A percentile compares a stretch with the other conserved stretches of the same genome.
These are phyloP conservation scores for Microchrysa polita DNA, from an alignment of 2,888 invertebrate genomes.

Conservation along the genomic window DNA sequence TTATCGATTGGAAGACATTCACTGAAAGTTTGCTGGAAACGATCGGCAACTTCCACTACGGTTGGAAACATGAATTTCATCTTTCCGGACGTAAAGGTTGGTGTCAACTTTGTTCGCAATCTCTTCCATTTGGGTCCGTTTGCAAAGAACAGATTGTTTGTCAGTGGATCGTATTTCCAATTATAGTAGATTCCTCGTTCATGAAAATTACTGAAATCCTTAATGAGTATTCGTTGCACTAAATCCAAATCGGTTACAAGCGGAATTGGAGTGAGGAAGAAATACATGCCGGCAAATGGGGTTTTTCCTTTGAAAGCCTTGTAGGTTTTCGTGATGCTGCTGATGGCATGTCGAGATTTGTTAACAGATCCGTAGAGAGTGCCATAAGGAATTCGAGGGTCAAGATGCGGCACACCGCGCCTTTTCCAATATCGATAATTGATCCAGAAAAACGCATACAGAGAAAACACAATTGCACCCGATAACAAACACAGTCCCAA, in stretches of 20 bases:
- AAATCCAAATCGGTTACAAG: constrained; percentile 59
- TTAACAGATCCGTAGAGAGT: constrained; percentile 46
- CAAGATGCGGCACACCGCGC: constrained; percentile 43
- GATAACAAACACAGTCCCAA: not conserved
- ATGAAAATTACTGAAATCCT: constrained; percentile 58
- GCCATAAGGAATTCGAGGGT: constrained; percentile 54
- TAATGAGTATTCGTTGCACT: constrained; percentile 57
- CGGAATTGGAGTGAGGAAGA: constrained; percentile 56
- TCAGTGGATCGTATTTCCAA: constrained; percentile 60
- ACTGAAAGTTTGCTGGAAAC: constrained; percentile 54
- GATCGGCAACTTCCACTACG: constrained; percentile 53
- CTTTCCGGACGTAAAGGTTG: constrained; percentile 57
- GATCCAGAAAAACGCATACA: constrained; percentile 32
- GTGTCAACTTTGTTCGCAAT: constrained; percentile 56
- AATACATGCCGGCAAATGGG: constrained; percentile 60
- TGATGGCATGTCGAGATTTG: constrained; percentile 47
- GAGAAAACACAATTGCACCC: not conserved
- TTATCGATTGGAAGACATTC: constrained; percentile 4
- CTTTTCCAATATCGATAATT: constrained; percentile 32
- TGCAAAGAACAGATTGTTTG: constrained; percentile 62
- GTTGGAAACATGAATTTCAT: constrained; percentile 56
- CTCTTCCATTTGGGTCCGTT: constrained; percentile 62
- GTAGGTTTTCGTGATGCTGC: constrained; percentile 53
- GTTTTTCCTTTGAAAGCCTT: constrained; percentile 49
- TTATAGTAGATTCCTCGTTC: constrained; percentile 60